Conservation (phyloP, 2,797 vertebrate genomes). For the Monodelphis domestica region DNA sequence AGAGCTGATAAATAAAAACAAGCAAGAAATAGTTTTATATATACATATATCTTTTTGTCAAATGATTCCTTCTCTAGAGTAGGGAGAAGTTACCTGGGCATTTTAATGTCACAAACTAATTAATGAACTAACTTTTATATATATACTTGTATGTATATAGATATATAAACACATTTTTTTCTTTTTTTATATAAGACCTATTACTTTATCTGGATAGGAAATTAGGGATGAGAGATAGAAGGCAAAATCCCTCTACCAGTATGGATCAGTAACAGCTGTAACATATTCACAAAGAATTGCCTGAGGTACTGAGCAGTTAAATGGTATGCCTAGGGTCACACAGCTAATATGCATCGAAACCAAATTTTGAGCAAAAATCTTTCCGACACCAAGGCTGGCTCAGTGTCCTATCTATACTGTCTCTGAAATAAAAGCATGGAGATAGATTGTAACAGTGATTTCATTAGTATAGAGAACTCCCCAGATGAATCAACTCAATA, state of each 20-base stretch:
- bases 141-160: not conserved
- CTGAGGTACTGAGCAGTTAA: not conserved
- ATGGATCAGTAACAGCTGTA: not conserved
- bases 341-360: not conserved
- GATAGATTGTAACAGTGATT: not conserved
- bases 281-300: not conserved
- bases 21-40: too few species aligned
- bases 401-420: not conserved
- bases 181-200: not conserved
- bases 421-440: not conserved
- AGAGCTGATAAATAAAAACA: too few species aligned
- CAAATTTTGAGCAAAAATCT: not conserved
- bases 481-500: not conserved
- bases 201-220: not conserved
- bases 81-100: too few species aligned
- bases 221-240: fast-evolving
- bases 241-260: not conserved
- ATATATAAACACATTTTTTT: not conserved
- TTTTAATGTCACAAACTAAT: too few species aligned
- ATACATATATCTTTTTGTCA: too few species aligned
- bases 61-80: too few species aligned
- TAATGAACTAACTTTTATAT: too few species aligned
- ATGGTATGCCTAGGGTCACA: not conserved
- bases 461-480: not conserved
- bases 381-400: not conserved